Base-by-base conservation (phyloP, 2,888 invertebrate genomes). In the Amphipoea lucens region DNA sequence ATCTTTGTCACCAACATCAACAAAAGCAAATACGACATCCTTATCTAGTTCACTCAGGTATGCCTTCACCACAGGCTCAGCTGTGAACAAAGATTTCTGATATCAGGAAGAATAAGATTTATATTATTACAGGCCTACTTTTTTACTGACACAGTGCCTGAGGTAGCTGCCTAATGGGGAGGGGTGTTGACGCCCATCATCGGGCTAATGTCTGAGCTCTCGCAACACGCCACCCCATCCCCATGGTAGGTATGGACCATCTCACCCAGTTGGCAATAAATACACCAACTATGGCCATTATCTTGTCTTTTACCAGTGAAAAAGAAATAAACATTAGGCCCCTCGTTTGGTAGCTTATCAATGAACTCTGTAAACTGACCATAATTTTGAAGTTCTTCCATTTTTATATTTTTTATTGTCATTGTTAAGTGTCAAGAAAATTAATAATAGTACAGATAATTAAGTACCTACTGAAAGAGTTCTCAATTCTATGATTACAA, bases 231-330 rank as follows among this genome's bases (percentile, higher is more conserved):
- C 60, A 54, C 23, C 36, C 67, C 36, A 29, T 70, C 68, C 54
- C 57, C 11, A 11, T 60, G n/a, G 11, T 11, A 60, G 11, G 11
- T 60, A 60, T 60, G n/a, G 11, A n/a, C 62, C 29, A 36, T 72
- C 70, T 62, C 87, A 96, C 96, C 95, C 84, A 96, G 65, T 90
- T 95, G 94, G 86, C 96, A 96, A 86, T 92, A 96, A 83, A 96
- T 94, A 90, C 99, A 99, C 99, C 99, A 99, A 94, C 98, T 99
- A 81, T 97, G 95, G 0, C 98, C 98, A 91, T 97, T 96, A 11
- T 97, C 96, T 85, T 97, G 96, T 92, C 93, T 96, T 86, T 92
- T 92, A 11, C 96, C 96, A 87, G 92, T 92, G 87, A 96, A 96
- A 73, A 95, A 89, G 74, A 98, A 96, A 91, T 97, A 95, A 36